Evolutionary conservation across 2,797 vertebrate genomes (phyloP), one percentile per base, ranked within the genome.

Genomic region (Cossypha heuglini): DNA sequence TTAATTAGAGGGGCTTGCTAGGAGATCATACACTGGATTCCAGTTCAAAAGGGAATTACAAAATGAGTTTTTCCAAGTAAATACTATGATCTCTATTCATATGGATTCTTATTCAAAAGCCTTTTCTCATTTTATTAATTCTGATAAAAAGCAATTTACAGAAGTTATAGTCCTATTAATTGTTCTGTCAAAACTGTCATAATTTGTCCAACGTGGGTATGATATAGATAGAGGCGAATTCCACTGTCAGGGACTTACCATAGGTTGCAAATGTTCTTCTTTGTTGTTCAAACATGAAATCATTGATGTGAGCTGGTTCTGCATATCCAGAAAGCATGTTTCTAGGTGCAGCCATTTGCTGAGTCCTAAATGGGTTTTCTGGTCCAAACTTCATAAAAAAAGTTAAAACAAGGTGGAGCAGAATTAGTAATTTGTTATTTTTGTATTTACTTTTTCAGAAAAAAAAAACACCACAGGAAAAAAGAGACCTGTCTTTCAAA

Each of bases 211-310:
- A 21, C 5, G 6, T 25, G 19, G 5, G 17, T 31, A 54, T 49
- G 55, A 91, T 24, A 82, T 64, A 68, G 17, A 10, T 21, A 16
- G 40, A 76, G 25, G 18, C 11, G 24, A 91, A 74, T 67, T 74
- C 24, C 46, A 77, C 68, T 71, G 9, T 64, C 57, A 85, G 57
- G 42, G 84, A 46, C 97, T 98, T 98, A 99, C 99, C 99, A 54
- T 98, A 99, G 11, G 99, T 99, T 86, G 98, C 99, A 97, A 99
- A 99, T 11, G 99, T 99, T 96, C 99, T 99, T 90, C 99, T 98
- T 94, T 99, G 99, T 75, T 99, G 99, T 89, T 99, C 99, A 97
- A 99, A 99, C 99, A 99, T 99, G 83, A 99, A 99, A 95, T 99
- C 99, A 61, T 99, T 99, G 95, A 99, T 98, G 45, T 99, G 99